Evolutionary conservation across 2,797 vertebrate genomes (phyloP).

Genomic region (Neosalanx taihuensis): DNA sequence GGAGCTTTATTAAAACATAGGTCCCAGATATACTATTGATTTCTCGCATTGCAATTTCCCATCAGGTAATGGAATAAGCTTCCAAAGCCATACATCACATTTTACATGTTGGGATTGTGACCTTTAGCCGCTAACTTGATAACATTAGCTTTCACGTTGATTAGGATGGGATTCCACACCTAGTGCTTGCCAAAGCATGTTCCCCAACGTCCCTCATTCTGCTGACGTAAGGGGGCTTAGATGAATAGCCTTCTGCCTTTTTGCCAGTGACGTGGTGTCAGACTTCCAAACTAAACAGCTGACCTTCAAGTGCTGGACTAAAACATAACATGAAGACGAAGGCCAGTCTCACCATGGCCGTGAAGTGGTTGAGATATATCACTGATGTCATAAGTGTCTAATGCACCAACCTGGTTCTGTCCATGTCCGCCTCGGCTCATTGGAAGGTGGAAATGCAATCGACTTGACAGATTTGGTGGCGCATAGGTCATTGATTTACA

Average conservation of each 20-base stretch:
- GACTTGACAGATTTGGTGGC: conserved; percentile 14
- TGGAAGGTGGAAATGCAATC: conserved; percentile 19
- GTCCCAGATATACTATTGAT: conserved; percentile 55
- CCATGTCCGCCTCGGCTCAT: conserved; percentile 6
- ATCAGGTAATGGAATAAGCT: conserved; percentile 58
- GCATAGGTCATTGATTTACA: conserved; percentile 19
- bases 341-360: not conserved
- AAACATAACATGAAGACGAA: conserved; percentile 24
- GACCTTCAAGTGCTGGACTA: conserved; percentile 23
- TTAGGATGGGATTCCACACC: conserved; percentile 38
- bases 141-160: conserved; percentile 46
- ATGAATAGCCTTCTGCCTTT: conserved; percentile 40
- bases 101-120: conserved; percentile 49
- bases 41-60: conserved; percentile 48
- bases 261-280: conserved; percentile 25
- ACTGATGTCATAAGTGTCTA: conserved; percentile 11
- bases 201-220: conserved; percentile 12
- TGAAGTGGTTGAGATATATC: conserved; percentile 34
- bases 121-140: conserved; percentile 49
- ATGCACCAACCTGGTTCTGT: conserved; percentile 25
- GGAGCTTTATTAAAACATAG: conserved; percentile 27
- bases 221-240: conserved; percentile 36
- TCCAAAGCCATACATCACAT: conserved; percentile 46
- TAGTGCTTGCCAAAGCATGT: conserved; percentile 24
- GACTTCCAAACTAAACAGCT: conserved; percentile 21